Base-by-base conservation (phyloP, 2,113 vertebrate genomes). In the Thalassarche chlororhynchos region DNA sequence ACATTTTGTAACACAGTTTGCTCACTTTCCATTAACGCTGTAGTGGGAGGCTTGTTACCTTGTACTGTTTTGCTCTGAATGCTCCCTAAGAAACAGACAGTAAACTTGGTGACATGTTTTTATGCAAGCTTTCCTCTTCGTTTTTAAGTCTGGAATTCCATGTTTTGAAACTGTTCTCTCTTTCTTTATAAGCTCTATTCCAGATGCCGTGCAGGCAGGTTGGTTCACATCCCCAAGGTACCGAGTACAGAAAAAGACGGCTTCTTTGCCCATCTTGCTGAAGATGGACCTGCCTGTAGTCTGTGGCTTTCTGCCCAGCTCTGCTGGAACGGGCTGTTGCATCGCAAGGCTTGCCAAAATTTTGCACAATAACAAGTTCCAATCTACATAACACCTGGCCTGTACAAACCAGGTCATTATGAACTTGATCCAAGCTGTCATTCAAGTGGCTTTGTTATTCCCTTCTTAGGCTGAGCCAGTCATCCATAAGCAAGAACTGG, bases 331-430 rank as follows among this genome's bases (percentile, higher is more conserved):
- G 90, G 93, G 95, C 87, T 88, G 93, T 92, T 95, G 95, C 82
- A 91, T 95, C 31, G 60, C 55, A 40, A 94, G 92, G 94, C 93
- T 97, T 98, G 98, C 98, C 98, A 98, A 97, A 97, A 98, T 97
- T 98, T 97, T 97, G 93, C 96, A 98, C 98, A 98, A 98, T 98
- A 98, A 98, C 96, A 98, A 98, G 95, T 97, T 98, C 96, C 97
- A 98, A 98, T 98, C 98, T 98, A 98, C 98, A 97, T 97, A 98
- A 98, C 98, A 98, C 98, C 98, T 98, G 98, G 98, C 98, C 98
- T 98, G 97, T 98, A 98, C 96, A 98, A 98, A 98, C 97, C 96
- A 97, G 97, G 96, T 98, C 98, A 98, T 98, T 98, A 98, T 93
- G 96, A 98, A 98, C 96, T 92, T 97, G 96, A 97, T 98, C 98